A percentile compares a stretch with the other conserved stretches of the same genome.
Conservation (phyloP, 2,113 vertebrate species). For the Lepus europaeus region DNA sequence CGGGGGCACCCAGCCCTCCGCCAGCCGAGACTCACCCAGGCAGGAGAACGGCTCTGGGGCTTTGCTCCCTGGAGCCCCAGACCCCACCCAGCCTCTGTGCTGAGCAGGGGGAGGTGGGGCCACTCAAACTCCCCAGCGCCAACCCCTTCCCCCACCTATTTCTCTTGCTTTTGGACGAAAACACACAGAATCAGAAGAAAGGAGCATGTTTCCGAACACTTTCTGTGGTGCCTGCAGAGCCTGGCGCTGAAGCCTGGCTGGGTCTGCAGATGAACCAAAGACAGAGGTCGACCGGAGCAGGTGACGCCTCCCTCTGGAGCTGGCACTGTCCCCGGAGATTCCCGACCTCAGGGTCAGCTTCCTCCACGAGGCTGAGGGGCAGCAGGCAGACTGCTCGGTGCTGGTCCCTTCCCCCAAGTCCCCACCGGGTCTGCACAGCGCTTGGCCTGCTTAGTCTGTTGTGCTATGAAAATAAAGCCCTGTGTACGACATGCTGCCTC, state of each 20-base stretch:
- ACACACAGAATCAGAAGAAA: conserved; percentile 51
- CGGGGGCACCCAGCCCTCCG: conserved; percentile 82
- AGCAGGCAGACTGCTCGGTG: background rate
- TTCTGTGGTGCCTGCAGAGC: background rate
- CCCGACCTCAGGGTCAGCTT: background rate
- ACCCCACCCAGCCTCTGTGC: conserved; percentile 89
- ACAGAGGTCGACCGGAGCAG: background rate
- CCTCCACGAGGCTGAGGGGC: background rate
- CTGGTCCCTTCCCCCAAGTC: background rate
- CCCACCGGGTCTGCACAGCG: background rate
- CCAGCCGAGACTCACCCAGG: conserved; percentile 91
- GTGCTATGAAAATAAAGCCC: conserved; percentile 62
- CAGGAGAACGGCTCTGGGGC: conserved; percentile 93
- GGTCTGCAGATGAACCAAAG: conserved; percentile 93
- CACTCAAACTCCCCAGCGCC: background rate
- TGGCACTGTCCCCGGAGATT: background rate
- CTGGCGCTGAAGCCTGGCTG: background rate
- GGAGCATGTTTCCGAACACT: conserved; percentile 77
- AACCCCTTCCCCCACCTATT: background rate
- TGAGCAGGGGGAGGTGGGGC: background rate
- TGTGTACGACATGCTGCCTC: background rate
- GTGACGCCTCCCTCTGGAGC: background rate
- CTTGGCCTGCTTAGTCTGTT: conserved; percentile 2
- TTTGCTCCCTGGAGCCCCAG: conserved; percentile 82
- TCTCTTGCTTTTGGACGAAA: conserved; percentile 51